These are phyloP conservation scores for Dryobota labecula DNA, from an alignment of 2,888 invertebrate species.

Conservation along the genomic window DNA sequence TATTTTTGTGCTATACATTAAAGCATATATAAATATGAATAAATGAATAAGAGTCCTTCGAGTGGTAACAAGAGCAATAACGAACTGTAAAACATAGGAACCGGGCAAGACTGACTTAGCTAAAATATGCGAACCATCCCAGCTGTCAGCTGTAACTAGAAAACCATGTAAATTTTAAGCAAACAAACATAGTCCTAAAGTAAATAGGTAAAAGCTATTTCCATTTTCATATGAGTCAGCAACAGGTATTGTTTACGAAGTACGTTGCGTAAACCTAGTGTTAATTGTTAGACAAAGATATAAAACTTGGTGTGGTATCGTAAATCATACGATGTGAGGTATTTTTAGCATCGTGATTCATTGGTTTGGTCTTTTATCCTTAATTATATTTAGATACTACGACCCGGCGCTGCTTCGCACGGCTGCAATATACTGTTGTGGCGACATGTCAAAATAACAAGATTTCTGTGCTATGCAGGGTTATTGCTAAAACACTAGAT, in stretches of 20 bases:
- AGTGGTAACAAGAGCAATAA: neutral
- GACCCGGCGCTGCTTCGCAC: no score
- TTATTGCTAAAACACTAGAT: no score
- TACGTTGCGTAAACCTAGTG: constrained; percentile 25
- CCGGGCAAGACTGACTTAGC: neutral
- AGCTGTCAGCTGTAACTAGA: constrained; percentile 10
- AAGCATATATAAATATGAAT: no score
- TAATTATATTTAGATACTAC: constrained; percentile 1
- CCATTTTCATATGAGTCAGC: constrained; percentile 32
- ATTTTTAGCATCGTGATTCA: constrained; percentile 7
- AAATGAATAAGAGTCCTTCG: no score
- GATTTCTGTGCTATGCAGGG: neutral
- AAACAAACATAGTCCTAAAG: constrained; percentile 30
- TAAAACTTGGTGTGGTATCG: constrained; percentile 26
- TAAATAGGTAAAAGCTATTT: constrained; percentile 46
- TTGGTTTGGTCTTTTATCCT: neutral
- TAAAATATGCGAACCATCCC: neutral
- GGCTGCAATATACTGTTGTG: neutral
- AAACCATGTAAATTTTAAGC: constrained; percentile 33
- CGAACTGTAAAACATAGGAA: neutral
- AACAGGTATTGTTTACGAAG: constrained; percentile 23
- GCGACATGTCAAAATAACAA: neutral
- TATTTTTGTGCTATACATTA: no score
- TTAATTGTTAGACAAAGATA: constrained; percentile 47
- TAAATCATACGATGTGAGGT: constrained; percentile 25